Evolutionary conservation across 92 coral and sea anemone species (phyloP).

Genomic region (Montipora capitata): DNA sequence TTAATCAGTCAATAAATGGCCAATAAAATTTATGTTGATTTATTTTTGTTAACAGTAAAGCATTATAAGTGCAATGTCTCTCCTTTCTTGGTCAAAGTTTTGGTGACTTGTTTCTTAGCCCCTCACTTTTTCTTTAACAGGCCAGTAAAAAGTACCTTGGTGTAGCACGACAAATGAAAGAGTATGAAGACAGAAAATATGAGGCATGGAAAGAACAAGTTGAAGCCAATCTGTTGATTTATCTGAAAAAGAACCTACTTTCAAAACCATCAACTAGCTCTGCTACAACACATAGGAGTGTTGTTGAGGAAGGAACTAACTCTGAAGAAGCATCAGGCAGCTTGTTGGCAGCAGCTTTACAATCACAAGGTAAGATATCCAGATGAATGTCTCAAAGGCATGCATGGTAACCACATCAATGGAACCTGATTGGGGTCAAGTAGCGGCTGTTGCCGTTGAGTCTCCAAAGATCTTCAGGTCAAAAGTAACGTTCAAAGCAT

Average conservation of each 20-base stretch:
- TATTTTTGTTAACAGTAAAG: no score
- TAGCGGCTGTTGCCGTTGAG: no score
- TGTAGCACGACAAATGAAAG: constrained; percentile 98
- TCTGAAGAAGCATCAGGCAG: constrained; percentile 82
- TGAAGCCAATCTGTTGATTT: constrained; percentile 92
- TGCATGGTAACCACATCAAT: no score
- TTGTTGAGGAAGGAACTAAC: constrained; percentile 77
- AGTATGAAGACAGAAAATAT: constrained; percentile 97
- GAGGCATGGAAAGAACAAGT: constrained; percentile 98
- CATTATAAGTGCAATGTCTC: no score
- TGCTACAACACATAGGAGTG: constrained; percentile 92
- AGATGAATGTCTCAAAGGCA: no score
- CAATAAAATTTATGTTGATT: no score
- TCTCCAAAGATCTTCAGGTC: no score
- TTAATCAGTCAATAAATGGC: no score
- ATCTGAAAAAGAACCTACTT: constrained; percentile 93
- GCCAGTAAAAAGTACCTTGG: constrained; percentile 97
- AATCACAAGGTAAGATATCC: constrained; percentile 24
- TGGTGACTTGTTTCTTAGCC: not conserved
- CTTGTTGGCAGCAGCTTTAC: constrained; percentile 36
- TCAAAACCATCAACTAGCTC: constrained; percentile 86
- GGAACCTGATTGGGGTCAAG: no score
- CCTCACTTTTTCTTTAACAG: constrained; percentile 27
- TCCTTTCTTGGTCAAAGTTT: no score
- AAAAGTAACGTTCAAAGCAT: no score